A percentile compares a stretch with the other conserved stretches of the same genome.
These are phyloP conservation scores for Diarsia rubi DNA, from an alignment of 2,888 invertebrate species.

Conservation along the genomic window DNA sequence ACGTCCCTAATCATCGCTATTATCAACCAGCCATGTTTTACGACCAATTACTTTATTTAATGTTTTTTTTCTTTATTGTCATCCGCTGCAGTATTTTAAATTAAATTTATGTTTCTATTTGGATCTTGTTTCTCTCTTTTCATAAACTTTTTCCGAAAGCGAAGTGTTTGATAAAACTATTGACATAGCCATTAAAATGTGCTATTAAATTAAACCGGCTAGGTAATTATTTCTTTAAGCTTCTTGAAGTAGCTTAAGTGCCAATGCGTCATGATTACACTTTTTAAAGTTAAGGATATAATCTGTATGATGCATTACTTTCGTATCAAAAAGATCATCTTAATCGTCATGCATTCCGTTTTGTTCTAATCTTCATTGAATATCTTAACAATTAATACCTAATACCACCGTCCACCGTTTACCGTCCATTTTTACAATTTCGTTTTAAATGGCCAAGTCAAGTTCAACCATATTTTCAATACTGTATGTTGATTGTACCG, in stretches of 20 bases:
- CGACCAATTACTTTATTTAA: constrained; percentile 63
- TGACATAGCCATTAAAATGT: constrained; percentile 60
- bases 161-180: constrained; percentile 64
- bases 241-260: constrained; percentile 46
- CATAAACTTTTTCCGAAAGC: constrained; percentile 37
- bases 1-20: constrained; percentile 56
- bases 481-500: constrained; percentile 37
- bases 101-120: constrained; percentile 57
- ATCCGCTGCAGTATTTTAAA: constrained; percentile 45
- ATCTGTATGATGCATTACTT: constrained; percentile 9
- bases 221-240: constrained; percentile 43
- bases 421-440: not conserved
- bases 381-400: constrained; percentile 17
- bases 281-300: constrained; percentile 23
- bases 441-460: not conserved
- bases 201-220: constrained; percentile 52
- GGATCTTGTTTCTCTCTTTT: constrained; percentile 36
- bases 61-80: constrained; percentile 54
- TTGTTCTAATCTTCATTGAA: constrained; percentile 17
- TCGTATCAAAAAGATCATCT: constrained; percentile 35
- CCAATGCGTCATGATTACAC: constrained; percentile 40
- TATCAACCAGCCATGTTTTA: constrained; percentile 60
- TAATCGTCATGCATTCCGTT: constrained; percentile 42
- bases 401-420: not conserved
- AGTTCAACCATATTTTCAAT: constrained; percentile 30